Conservation (phyloP, 92 coral and sea anemone species). For the Scolanthus callimorphus region DNA sequence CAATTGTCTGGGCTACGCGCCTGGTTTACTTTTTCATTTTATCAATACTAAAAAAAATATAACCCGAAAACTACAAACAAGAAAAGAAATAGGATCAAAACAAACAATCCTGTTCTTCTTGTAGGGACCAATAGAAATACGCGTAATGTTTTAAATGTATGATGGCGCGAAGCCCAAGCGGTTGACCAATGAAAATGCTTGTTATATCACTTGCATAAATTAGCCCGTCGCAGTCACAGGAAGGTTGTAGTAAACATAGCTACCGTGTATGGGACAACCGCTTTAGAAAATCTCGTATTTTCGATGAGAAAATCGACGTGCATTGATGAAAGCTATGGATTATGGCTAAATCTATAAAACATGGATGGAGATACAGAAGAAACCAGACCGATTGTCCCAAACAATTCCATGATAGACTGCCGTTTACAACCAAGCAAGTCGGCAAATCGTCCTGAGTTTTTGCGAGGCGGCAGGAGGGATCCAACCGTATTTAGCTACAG, state of each 20-base stretch:
- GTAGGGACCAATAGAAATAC: constrained; percentile 29
- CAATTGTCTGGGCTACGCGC: too few relatives aligned
- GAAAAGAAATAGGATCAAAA: too few relatives aligned
- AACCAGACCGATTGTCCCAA: constrained; percentile 75
- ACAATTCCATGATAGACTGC: constrained; percentile 72
- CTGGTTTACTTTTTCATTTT: too few relatives aligned
- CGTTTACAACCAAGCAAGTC: constrained; percentile 35
- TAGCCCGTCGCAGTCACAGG: too few relatives aligned
- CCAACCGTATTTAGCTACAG: constrained; percentile 9
- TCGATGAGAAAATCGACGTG: too few relatives aligned
- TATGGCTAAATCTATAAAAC: neutral
- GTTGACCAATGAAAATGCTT: constrained; percentile 19
- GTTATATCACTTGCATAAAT: constrained; percentile 14
- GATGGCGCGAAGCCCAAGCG: constrained; percentile 1
- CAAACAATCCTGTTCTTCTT: too few relatives aligned
- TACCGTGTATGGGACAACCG: too few relatives aligned
- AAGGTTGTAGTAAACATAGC: too few relatives aligned
- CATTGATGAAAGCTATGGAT: neutral
- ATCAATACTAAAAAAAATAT: too few relatives aligned
- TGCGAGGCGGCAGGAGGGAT: constrained; percentile 37
- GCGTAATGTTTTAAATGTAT: constrained; percentile 15
- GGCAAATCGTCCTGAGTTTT: constrained; percentile 24
- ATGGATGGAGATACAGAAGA: constrained; percentile 82
- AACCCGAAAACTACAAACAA: too few relatives aligned
- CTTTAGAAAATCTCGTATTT: too few relatives aligned